Evolutionary conservation across 2,797 vertebrate species (phyloP).

Genomic region (Phrynocephalus vlangalii): DNA sequence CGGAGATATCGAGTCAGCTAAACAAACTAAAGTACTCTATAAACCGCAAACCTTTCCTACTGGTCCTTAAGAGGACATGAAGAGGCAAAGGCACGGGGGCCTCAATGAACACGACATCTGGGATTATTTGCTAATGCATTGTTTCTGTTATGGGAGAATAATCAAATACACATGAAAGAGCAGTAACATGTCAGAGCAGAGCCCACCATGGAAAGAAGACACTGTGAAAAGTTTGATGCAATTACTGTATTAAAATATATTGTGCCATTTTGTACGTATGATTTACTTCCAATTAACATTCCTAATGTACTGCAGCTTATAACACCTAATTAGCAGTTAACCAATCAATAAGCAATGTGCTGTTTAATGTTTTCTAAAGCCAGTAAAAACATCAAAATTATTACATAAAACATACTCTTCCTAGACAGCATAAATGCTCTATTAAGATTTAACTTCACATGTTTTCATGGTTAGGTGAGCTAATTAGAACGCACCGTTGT

Average conservation of each 20-base stretch:
- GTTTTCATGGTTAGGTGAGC: conserved; percentile 18
- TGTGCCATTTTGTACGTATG: neutral
- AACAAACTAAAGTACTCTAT: neutral
- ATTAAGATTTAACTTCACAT: neutral
- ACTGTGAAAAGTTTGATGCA: neutral
- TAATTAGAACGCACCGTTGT: neutral
- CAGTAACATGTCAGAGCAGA: neutral
- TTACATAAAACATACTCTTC: neutral
- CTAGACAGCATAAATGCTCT: neutral
- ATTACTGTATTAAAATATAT: conserved; percentile 5
- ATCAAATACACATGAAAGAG: neutral
- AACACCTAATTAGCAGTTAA: conserved; percentile 5
- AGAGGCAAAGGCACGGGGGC: neutral
- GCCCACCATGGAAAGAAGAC: neutral
- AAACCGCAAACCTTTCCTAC: neutral
- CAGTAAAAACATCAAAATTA: neutral
- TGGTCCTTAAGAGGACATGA: neutral
- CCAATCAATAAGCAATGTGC: conserved; percentile 1
- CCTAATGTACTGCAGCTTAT: conserved; percentile 1
- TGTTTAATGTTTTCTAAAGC: conserved; percentile 3
- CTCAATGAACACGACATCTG: neutral
- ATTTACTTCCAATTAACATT: conserved; percentile 25
- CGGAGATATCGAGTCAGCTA: neutral
- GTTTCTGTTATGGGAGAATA: neutral
- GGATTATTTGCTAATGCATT: neutral